Conservation (phyloP, 2,113 vertebrate genomes). For the Cygnus atratus region DNA sequence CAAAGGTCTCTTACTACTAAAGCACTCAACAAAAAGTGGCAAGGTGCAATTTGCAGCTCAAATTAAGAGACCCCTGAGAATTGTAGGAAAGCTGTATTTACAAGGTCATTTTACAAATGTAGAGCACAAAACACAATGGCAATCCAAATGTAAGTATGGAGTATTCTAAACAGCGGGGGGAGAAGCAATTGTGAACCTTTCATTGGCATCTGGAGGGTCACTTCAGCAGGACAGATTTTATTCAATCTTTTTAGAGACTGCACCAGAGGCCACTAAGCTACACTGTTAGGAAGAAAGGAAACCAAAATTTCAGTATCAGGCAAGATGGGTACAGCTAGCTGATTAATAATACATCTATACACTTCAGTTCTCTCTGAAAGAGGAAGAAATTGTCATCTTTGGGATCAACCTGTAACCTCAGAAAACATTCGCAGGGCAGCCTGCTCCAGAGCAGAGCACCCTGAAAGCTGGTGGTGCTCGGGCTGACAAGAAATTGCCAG, state of each 20-base stretch:
- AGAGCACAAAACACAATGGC: background rate
- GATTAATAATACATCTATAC: background rate
- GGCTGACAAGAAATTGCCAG: background rate
- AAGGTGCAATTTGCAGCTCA: constrained; percentile 5
- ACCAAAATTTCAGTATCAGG: background rate
- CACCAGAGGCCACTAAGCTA: background rate
- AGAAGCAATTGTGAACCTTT: background rate
- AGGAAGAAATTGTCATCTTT: background rate
- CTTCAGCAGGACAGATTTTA: background rate
- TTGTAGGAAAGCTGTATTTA: background rate
- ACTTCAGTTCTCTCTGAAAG: background rate
- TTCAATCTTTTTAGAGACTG: background rate
- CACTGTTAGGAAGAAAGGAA: background rate
- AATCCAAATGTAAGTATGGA: background rate
- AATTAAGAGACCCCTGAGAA: background rate
- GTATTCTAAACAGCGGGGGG: background rate
- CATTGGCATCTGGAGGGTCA: background rate
- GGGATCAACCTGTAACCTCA: background rate
- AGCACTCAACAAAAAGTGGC: background rate
- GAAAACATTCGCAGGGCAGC: background rate
- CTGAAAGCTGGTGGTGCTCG: background rate
- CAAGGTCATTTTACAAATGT: background rate
- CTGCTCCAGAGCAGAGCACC: background rate
- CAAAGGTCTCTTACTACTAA: background rate
- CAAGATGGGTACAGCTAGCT: background rate